phyloP scores from a whole-genome alignment of 1,140 invertebrate species.

The Microplitis demolitor region DNA sequence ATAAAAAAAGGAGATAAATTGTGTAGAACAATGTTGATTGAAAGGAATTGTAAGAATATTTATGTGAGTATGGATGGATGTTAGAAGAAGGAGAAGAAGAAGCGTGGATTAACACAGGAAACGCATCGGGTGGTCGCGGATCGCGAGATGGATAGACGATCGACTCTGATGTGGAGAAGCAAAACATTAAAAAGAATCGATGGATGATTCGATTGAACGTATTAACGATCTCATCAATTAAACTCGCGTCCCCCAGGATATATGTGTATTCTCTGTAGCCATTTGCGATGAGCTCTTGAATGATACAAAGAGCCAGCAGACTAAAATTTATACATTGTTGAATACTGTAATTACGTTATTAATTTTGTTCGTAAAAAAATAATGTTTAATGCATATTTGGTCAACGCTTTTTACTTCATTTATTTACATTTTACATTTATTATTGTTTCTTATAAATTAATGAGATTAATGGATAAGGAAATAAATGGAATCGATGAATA shows the following conservation, averaged over 20 bases:
- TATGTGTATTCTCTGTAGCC: background rate
- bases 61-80: background rate
- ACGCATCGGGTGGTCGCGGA: conserved; percentile 53
- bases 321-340: conserved; percentile 38
- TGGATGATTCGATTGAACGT: conserved; percentile 40
- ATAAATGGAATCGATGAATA: no score
- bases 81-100: background rate
- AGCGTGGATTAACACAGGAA: conserved; percentile 10
- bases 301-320: conserved; percentile 36
- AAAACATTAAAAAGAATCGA: conserved; percentile 42
- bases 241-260: background rate
- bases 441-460: no score
- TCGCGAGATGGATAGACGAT: conserved; percentile 53
- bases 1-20: no score
- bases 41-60: background rate
- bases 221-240: conserved; percentile 56
- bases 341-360: conserved; percentile 25
- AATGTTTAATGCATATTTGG: no score
- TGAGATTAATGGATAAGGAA: no score
- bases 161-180: conserved; percentile 33
- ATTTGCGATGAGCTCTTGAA: conserved; percentile 19
- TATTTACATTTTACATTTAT: no score
- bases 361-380: no score
- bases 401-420: no score
- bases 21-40: no score